A percentile compares a stretch with the other conserved stretches of the same genome.
Evolutionary conservation across 2,888 invertebrate species (phyloP).

Genomic region (Miltochrista miniata): DNA sequence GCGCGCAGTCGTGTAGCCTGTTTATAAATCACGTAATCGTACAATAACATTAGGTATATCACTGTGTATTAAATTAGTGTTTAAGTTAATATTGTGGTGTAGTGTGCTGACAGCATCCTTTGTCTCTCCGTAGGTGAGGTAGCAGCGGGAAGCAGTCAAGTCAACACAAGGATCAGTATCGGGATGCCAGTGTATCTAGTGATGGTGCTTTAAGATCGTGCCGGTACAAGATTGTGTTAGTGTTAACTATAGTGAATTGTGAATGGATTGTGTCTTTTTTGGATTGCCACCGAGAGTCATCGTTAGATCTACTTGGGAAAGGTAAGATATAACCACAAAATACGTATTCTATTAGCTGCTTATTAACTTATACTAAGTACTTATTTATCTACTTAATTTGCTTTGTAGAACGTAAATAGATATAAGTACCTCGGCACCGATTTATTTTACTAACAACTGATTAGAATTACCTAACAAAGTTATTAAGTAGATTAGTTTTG

Average conservation of each 20-base stretch:
- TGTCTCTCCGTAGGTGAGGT: slow-evolving; percentile 73
- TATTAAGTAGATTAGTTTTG: too few relatives aligned
- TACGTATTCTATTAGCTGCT: slow-evolving; percentile 21
- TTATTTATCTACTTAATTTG: slow-evolving; percentile 18
- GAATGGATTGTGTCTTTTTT: slow-evolving; percentile 79
- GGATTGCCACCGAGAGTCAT: slow-evolving; percentile 80
- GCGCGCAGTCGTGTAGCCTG: slow-evolving; percentile 46
- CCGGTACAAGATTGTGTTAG: slow-evolving; percentile 70
- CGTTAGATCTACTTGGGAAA: slow-evolving; percentile 78
- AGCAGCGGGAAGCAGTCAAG: slow-evolving; percentile 35
- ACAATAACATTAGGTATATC: not conserved
- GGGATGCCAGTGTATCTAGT: slow-evolving; percentile 77
- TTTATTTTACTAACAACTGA: too few relatives aligned
- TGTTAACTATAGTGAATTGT: slow-evolving; percentile 78
- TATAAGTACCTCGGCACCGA: too few relatives aligned
- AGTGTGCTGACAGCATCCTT: slow-evolving; percentile 63
- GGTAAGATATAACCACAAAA: slow-evolving; percentile 56
- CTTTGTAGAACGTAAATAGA: too few relatives aligned
- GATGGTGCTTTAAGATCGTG: slow-evolving; percentile 77
- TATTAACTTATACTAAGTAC: slow-evolving; percentile 19
- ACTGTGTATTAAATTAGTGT: slow-evolving; percentile 19
- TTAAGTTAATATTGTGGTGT: slow-evolving; percentile 60
- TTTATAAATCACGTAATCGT: slow-evolving; percentile 7
- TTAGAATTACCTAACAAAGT: too few relatives aligned
- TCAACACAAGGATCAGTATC: slow-evolving; percentile 53